phyloP scores from a whole-genome alignment of 2,888 invertebrate species.

The Eupithecia subumbrata region DNA sequence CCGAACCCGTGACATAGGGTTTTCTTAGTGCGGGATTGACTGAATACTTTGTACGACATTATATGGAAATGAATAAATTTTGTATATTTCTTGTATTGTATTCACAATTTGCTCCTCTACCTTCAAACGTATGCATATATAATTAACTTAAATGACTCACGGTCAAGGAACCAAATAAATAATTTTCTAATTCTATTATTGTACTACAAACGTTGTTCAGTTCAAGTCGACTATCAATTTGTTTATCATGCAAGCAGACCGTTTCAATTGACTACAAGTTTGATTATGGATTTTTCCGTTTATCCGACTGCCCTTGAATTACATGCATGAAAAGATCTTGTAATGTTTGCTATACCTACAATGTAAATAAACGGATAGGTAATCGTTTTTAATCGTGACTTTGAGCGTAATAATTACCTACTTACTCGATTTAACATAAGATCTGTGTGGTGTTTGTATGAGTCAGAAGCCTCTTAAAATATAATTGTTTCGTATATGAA shows the following conservation, averaged over 20 bases:
- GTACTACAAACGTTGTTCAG: not conserved
- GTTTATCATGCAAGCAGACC: not conserved
- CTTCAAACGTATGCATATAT: no score
- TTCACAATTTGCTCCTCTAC: no score
- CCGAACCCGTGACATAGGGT: no score
- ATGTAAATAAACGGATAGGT: conserved; percentile 2
- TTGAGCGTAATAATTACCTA: conserved; percentile 11
- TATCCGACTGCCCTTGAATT: not conserved
- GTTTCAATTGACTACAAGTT: not conserved
- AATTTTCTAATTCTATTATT: not conserved
- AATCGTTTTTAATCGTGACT: conserved; percentile 11
- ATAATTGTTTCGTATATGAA: not conserved
- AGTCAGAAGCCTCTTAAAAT: conserved; percentile 17
- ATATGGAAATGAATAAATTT: no score
- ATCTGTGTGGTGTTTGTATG: conserved; percentile 5
- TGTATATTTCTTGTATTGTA: no score
- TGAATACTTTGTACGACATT: no score
- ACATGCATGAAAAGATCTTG: conserved; percentile 8
- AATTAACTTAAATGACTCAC: no score
- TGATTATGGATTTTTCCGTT: conserved; percentile 5
- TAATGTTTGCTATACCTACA: not conserved
- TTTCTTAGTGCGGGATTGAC: no score
- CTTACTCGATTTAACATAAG: not conserved
- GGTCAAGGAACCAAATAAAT: no score
- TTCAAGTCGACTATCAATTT: not conserved